Evolutionary conservation across 2,113 vertebrate species (phyloP).

Genomic region (Colaptes auratus): DNA sequence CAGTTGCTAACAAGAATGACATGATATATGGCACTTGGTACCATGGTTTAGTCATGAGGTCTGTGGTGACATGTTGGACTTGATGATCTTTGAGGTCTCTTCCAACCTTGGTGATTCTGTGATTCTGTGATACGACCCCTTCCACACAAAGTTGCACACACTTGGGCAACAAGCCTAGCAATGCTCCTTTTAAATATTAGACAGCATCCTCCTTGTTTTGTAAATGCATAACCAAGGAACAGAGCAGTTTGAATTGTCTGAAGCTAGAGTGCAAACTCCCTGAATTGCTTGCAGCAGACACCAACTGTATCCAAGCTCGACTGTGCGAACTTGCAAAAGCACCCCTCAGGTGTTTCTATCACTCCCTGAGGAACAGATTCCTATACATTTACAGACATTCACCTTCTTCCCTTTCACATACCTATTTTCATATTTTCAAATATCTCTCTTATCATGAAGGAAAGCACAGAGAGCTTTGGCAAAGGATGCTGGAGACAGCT

Average conservation of each 20-base stretch:
- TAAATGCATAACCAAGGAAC: neutral
- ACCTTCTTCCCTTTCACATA: neutral
- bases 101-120: no score
- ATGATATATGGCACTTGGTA: no score
- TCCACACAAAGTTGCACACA: neutral
- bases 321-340: neutral
- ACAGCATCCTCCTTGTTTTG: fast-evolving
- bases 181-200: neutral
- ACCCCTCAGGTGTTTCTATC: fast-evolving
- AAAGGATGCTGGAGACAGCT: neutral
- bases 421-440: neutral
- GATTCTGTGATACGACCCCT: neutral
- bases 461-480: neutral
- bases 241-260: neutral
- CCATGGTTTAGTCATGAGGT: no score
- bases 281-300: neutral
- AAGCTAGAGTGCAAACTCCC: neutral
- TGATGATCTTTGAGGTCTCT: no score
- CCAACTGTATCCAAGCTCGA: neutral
- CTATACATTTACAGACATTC: neutral
- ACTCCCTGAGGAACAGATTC: neutral
- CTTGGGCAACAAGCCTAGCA: neutral
- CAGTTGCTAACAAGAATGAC: neutral
- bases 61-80: no score
- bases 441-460: neutral